phyloP scores from a whole-genome alignment of 2,113 vertebrate species.

The Formicarius rufipectus region DNA sequence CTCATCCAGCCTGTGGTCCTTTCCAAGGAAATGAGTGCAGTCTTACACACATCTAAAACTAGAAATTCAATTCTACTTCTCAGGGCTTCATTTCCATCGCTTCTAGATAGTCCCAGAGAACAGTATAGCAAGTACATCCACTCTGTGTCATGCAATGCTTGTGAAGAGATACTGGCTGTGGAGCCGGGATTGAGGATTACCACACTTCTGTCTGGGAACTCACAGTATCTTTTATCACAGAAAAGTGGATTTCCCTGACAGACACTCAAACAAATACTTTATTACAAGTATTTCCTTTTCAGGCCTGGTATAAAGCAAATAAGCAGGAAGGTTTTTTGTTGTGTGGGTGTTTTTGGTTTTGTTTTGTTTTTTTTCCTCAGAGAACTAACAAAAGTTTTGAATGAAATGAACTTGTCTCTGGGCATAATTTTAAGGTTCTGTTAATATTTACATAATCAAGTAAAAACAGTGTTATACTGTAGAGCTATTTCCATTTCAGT shows the following conservation, averaged over 20 bases:
- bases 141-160: neutral
- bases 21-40: neutral
- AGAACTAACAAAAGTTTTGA: neutral
- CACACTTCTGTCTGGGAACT: neutral
- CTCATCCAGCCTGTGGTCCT: neutral
- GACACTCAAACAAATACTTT: neutral
- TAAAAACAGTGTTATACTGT: neutral
- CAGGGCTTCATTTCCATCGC: neutral
- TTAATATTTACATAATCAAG: neutral
- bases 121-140: neutral
- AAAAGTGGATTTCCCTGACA: neutral
- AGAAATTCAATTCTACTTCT: neutral
- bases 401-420: neutral
- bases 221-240: neutral
- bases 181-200: neutral
- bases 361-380: neutral
- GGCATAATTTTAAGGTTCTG: neutral
- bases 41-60: neutral
- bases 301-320: neutral
- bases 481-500: neutral
- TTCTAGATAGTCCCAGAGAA: neutral
- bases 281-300: neutral
- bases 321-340: neutral
- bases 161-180: neutral
- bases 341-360: no score